Evolutionary conservation across 2,888 invertebrate species (phyloP), one percentile per base, ranked within the genome.

Genomic region (Megastigmus dorsalis): DNA sequence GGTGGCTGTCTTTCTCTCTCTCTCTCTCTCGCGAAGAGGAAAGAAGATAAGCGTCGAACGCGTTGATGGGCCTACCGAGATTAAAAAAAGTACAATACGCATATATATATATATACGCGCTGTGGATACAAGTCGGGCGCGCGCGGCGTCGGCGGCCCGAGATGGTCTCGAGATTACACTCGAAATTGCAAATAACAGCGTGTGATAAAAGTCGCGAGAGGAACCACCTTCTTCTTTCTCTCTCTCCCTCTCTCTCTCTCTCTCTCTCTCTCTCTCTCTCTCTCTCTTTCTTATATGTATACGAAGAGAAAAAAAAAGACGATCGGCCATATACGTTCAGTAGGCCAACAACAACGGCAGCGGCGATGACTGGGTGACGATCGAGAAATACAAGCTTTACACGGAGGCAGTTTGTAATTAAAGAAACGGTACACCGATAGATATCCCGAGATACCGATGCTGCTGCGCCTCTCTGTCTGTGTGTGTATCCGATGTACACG

Each of bases 361-460:
- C 18, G 6, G 18, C 55, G 74, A 57, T 43, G 57, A 57, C 74
- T 30, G 30, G 57, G 45, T 74, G 68, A 60, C 60, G 50, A 50
- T 60, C 60, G 50, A 45, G 50, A 33, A 62, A 57, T 71, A 63
- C 55, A 52, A 67, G 57, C 50, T 30, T 57, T 43, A 63, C 77
- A 74, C 77, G 72, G 73, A 66, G 76, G 77, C 77, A 78, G 71
- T 81, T 81, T 80, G 79, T 81, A 82, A 83, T 83, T 83, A 83
- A 83, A 80, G 81, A 82, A 83, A 83, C 81, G 81, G 80, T 81
- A 80, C 79, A 79, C 74, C 79, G 80, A 82, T 79, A 76, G 76
- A 67, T 70, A 57, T 41, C 20, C n/a, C 36, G 52, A 55, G 68
- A 72, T 72, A 75, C 28, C 43, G 30, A 38, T 43, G 18, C 33